Conservation (phyloP, 2,888 invertebrate species). For the Platycnemis pennipes region DNA sequence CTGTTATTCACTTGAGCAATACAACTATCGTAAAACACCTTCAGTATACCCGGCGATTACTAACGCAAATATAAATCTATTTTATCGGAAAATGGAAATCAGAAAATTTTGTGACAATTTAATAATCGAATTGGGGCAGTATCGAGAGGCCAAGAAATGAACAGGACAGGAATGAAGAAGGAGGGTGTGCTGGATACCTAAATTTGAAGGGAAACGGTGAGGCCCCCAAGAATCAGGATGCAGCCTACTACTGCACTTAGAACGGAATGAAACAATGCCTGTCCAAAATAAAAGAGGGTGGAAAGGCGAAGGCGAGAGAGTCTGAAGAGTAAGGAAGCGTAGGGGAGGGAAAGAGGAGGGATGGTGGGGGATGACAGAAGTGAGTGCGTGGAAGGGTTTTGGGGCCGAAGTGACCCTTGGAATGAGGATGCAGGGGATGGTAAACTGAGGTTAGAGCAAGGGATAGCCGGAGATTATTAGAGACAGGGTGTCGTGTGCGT, state of each 20-base stretch:
- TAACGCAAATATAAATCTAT: too few relatives aligned
- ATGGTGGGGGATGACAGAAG: not conserved
- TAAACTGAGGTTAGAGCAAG: not conserved
- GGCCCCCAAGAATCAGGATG: too few relatives aligned
- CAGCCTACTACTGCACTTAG: too few relatives aligned
- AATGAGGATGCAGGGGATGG: not conserved
- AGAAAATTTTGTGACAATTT: too few relatives aligned
- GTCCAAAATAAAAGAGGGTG: not conserved
- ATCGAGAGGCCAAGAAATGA: too few relatives aligned
- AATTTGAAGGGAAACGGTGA: too few relatives aligned
- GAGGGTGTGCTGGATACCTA: too few relatives aligned
- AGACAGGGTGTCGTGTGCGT: not conserved
- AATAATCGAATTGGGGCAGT: too few relatives aligned
- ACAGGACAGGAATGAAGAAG: too few relatives aligned
- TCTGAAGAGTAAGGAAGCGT: not conserved
- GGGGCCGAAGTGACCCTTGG: not conserved
- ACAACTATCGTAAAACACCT: too few relatives aligned
- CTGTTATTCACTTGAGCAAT: too few relatives aligned
- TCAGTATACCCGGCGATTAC: too few relatives aligned
- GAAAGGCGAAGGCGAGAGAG: not conserved
- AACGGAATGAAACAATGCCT: not conserved
- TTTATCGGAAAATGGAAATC: not conserved
- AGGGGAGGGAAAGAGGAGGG: not conserved
- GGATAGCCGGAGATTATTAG: not conserved
- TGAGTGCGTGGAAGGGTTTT: not conserved